Conservation (phyloP, 2,797 vertebrate genomes). For the Petrocephalus schoutedeni region DNA sequence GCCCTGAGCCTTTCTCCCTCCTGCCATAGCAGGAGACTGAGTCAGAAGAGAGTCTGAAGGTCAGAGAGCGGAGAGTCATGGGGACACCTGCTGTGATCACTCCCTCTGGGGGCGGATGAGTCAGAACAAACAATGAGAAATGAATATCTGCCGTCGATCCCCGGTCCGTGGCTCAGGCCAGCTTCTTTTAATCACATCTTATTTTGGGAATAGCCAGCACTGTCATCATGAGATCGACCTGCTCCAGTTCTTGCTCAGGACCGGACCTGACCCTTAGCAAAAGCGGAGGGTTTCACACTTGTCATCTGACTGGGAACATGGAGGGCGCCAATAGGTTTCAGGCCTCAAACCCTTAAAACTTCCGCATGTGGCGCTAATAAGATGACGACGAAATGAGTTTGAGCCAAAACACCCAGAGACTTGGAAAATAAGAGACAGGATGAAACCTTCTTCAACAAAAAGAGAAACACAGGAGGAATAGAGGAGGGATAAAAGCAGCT, state of each 20-base stretch:
- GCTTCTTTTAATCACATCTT: not conserved
- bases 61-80: not conserved
- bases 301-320: not conserved
- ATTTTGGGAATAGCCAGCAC: not conserved
- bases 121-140: conserved; percentile 41
- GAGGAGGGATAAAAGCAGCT: conserved; percentile 19
- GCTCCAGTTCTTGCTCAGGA: not conserved
- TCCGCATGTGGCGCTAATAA: not conserved
- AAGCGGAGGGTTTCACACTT: not conserved
- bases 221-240: not conserved
- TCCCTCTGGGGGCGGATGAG: conserved; percentile 23
- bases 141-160: conserved; percentile 28
- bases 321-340: not conserved
- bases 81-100: conserved; percentile 29
- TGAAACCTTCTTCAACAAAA: not conserved
- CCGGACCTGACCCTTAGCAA: not conserved
- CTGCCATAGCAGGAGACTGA: conserved; percentile 19
- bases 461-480: not conserved
- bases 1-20: not conserved
- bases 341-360: no score
- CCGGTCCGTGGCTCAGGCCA: not conserved
- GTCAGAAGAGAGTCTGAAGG: conserved; percentile 19
- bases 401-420: not conserved
- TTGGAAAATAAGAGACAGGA: not conserved
- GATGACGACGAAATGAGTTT: not conserved